These are phyloP conservation scores for Pelecanoides urinatrix DNA, from an alignment of 2,113 vertebrate species.

Conservation along the genomic window DNA sequence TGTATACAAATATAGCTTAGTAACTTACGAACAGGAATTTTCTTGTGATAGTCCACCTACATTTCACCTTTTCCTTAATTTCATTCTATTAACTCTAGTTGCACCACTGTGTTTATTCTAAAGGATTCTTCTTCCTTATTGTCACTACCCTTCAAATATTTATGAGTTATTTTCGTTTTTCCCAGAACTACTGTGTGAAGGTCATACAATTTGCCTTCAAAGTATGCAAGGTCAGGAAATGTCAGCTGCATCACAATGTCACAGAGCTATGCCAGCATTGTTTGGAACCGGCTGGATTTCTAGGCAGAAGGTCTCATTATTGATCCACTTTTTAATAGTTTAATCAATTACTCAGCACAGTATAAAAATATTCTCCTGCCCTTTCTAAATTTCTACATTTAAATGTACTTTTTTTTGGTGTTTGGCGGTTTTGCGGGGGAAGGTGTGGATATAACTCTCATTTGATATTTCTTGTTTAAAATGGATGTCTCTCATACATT, in stretches of 20 bases:
- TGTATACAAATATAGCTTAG: neutral
- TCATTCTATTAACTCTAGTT: neutral
- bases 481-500: constrained; percentile 33
- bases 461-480: constrained; percentile 8
- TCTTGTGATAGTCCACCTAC: neutral
- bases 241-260: neutral
- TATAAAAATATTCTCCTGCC: neutral
- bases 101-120: neutral
- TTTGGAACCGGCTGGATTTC: neutral
- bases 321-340: constrained; percentile 2
- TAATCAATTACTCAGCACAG: neutral
- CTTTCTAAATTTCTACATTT: neutral
- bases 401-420: neutral
- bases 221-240: neutral
- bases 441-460: neutral
- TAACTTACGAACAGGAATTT: neutral
- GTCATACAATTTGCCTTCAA: neutral
- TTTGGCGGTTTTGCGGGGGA: neutral
- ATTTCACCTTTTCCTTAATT: neutral
- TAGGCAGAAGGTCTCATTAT: neutral
- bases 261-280: neutral
- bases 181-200: neutral
- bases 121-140: neutral
- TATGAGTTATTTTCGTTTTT: neutral
- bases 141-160: neutral